Percentiles rank a stretch among this genome's conserved stretches.
phyloP scores from a whole-genome alignment of 2,888 invertebrate species.

The Athalia circularis region DNA sequence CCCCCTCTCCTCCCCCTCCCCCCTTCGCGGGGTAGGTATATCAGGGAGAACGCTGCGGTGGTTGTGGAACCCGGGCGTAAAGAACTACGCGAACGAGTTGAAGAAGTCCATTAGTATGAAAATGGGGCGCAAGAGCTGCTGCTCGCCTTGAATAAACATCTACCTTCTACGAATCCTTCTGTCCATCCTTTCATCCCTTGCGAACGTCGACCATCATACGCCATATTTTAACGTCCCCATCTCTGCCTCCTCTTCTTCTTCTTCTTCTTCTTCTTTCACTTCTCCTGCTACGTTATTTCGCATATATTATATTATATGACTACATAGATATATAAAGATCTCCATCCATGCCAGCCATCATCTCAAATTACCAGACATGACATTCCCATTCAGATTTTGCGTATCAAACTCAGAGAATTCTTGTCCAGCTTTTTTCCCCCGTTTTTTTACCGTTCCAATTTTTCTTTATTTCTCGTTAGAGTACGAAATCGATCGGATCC shows the following conservation, averaged over 20 bases:
- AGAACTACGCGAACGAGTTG: slow-evolving; percentile 50
- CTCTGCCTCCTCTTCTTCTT: neutral
- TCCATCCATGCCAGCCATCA: too few species aligned
- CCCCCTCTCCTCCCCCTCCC: too few species aligned
- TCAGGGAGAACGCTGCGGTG: neutral
- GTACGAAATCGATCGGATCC: too few species aligned
- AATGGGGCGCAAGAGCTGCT: slow-evolving; percentile 63
- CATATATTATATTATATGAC: neutral
- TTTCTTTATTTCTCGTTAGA: too few species aligned
- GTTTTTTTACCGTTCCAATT: too few species aligned
- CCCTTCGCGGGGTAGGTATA: neutral
- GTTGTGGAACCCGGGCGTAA: neutral
- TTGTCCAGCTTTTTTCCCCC: too few species aligned
- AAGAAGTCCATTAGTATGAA: slow-evolving; percentile 71
- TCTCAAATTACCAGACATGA: too few species aligned
- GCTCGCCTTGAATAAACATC: slow-evolving; percentile 34
- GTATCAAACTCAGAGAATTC: too few species aligned
- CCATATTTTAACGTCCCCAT: neutral
- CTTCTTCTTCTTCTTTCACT: neutral
- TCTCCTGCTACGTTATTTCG: neutral
- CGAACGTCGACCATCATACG: neutral
- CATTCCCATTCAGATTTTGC: too few species aligned
- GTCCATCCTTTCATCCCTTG: neutral
- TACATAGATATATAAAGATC: neutral
- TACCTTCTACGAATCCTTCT: neutral